Evolutionary conservation across 2,113 vertebrate genomes (phyloP).

Genomic region (Crotalus helleri): DNA sequence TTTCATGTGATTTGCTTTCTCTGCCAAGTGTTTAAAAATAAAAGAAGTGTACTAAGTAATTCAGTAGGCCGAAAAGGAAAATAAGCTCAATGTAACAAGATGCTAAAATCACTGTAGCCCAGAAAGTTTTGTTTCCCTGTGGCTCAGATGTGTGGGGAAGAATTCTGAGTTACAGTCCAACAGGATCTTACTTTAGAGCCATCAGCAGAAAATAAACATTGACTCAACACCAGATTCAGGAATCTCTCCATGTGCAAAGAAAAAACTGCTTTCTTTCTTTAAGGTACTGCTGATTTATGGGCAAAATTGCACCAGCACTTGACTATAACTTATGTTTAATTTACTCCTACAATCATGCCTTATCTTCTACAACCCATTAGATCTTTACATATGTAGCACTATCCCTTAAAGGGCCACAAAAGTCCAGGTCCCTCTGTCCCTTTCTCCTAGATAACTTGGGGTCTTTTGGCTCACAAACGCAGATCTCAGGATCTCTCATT

Average conservation of each 20-base stretch:
- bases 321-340: background rate
- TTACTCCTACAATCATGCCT: background rate
- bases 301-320: background rate
- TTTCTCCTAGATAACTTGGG: no score
- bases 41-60: conserved; percentile 25
- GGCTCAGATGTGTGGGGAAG: conserved; percentile 9
- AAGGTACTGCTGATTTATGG: background rate
- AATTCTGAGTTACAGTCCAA: conserved; percentile 5
- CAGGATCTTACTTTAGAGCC: conserved; percentile 5
- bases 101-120: conserved; percentile 18
- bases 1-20: conserved; percentile 13
- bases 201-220: conserved; percentile 20
- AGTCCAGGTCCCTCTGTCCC: no score
- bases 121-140: background rate
- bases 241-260: conserved; percentile 12
- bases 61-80: conserved; percentile 24
- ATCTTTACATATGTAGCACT: background rate
- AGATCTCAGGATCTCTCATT: no score
- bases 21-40: conserved; percentile 20
- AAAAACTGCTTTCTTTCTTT: background rate
- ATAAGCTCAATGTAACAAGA: conserved; percentile 16
- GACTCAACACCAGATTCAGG: conserved; percentile 5
- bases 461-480: no score
- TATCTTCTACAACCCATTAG: background rate
- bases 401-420: no score